phyloP scores from a whole-genome alignment of 2,888 invertebrate genomes.

The Netelia fuscicornis region DNA sequence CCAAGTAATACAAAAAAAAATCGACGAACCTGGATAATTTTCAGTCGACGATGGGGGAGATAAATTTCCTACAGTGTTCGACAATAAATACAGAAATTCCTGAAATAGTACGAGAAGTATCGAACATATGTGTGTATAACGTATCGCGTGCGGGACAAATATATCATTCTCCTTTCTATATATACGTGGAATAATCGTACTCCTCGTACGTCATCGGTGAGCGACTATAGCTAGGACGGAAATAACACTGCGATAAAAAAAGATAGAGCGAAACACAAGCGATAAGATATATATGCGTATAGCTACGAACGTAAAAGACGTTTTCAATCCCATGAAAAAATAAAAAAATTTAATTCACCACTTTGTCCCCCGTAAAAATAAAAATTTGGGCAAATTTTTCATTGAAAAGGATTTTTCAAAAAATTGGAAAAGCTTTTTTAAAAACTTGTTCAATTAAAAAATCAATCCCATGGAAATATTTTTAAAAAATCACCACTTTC shows the following conservation, averaged over 20 bases:
- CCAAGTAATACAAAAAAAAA: no score
- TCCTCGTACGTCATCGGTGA: constrained; percentile 58
- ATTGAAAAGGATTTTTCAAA: no score
- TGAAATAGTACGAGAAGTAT: constrained; percentile 12
- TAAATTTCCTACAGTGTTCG: constrained; percentile 9
- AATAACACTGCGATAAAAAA: constrained; percentile 64
- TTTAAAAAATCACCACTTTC: no score
- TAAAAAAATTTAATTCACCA: no score
- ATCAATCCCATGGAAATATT: not conserved
- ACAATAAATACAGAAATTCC: not conserved
- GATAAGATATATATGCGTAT: constrained; percentile 13
- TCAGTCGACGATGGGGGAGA: constrained; percentile 71
- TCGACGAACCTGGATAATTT: no score
- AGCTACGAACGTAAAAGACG: not conserved
- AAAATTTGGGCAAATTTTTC: no score
- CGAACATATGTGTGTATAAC: constrained; percentile 12
- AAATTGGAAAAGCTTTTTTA: no score
- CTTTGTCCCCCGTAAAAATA: no score
- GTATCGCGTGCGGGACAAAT: constrained; percentile 11
- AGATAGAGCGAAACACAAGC: constrained; percentile 54
- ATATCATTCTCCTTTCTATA: constrained; percentile 15
- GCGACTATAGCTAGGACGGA: constrained; percentile 52
- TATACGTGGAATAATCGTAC: constrained; percentile 52
- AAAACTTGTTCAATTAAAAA: no score
- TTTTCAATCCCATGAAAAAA: not conserved